Evolutionary conservation across 2,888 invertebrate genomes (phyloP).

Genomic region (Pteria penguin): DNA sequence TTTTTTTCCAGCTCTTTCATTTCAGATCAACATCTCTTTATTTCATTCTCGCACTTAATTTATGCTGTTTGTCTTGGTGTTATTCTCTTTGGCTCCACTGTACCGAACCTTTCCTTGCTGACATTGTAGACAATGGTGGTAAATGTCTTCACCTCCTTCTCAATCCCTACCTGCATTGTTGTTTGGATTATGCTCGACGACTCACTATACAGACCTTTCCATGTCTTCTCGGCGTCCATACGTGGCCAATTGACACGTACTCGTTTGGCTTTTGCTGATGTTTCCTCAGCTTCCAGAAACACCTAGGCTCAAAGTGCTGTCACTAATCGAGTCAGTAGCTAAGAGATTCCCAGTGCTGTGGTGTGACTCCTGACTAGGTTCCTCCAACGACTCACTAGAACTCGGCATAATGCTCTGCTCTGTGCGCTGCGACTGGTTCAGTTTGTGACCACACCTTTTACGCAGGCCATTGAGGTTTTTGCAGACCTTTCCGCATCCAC

Average conservation of each 20-base stretch:
- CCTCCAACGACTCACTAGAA: not conserved
- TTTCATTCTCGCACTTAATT: not conserved
- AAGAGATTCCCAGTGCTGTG: not conserved
- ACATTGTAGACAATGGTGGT: not conserved
- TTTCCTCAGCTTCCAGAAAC: not conserved
- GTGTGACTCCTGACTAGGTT: not conserved
- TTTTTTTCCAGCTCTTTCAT: not conserved
- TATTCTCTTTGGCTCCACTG: not conserved
- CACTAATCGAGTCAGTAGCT: not conserved
- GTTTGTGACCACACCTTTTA: not conserved
- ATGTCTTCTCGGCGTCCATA: not conserved
- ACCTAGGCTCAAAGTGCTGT: not conserved
- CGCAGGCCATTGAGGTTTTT: not conserved
- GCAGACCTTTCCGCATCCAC: not conserved
- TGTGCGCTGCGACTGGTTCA: not conserved
- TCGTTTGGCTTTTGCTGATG: not conserved
- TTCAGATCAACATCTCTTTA: not conserved
- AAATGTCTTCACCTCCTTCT: not conserved
- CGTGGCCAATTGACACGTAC: not conserved
- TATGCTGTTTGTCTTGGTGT: not conserved
- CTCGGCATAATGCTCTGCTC: not conserved
- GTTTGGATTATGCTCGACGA: too few relatives aligned
- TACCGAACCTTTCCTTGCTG: not conserved
- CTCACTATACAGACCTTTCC: not conserved
- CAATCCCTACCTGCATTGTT: not conserved